Conservation (phyloP, 2,113 vertebrate species). For the Camelus bactrianus region DNA sequence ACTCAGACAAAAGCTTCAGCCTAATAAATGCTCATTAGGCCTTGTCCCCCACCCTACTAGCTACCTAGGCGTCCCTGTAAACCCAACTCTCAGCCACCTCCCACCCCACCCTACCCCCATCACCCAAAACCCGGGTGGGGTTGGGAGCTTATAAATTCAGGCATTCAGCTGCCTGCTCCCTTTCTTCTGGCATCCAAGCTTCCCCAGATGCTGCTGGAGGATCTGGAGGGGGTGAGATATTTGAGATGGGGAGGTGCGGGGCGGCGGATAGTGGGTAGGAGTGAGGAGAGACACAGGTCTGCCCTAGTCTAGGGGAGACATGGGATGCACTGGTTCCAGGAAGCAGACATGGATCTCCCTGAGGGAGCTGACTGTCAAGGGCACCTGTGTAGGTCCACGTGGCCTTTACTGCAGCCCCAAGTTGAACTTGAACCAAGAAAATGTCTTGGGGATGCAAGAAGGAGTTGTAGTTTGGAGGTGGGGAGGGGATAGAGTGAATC, state of each 20-base stretch:
- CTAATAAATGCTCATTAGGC: slow-evolving; percentile 77
- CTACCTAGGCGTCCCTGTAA: slow-evolving; percentile 71
- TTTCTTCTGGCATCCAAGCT: slow-evolving; percentile 27
- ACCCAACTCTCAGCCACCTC: slow-evolving; percentile 1
- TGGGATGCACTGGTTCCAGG: not conserved
- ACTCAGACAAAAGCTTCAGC: slow-evolving; percentile 62
- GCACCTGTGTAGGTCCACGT: not conserved
- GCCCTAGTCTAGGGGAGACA: not conserved
- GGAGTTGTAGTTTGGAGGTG: rapidly evolving
- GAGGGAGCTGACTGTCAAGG: not conserved
- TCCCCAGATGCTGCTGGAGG: slow-evolving; percentile 30
- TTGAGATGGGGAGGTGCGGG: not conserved
- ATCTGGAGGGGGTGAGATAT: slow-evolving; percentile 62
- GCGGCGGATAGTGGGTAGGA: not conserved
- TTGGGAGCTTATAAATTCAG: slow-evolving; percentile 71
- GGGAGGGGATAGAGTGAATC: rapidly evolving
- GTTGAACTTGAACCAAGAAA: slow-evolving; percentile 48
- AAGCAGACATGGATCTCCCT: not conserved
- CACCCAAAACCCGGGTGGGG: not conserved
- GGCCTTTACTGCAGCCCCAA: not conserved
- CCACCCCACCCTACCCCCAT: not conserved
- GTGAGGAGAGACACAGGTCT: not conserved
- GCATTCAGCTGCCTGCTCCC: not conserved
- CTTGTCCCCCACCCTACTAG: not conserved
- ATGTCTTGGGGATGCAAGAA: not conserved